phyloP scores from a whole-genome alignment of 2,797 vertebrate genomes.

The Phyllotis vaccarum region DNA sequence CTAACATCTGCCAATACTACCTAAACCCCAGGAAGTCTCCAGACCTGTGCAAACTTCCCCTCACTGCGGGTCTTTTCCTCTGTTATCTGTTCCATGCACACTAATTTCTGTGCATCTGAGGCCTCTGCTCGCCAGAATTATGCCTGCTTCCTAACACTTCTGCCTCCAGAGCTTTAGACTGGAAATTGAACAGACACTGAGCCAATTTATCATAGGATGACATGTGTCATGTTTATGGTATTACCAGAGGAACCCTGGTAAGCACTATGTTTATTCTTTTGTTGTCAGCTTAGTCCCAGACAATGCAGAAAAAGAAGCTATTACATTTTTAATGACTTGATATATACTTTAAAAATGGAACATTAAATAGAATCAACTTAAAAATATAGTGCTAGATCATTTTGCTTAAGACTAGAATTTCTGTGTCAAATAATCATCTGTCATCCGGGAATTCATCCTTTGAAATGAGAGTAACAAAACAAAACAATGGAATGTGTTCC shows the following conservation, averaged over 20 bases:
- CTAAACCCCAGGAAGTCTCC: constrained; percentile 94
- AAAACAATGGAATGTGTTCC: constrained; percentile 78
- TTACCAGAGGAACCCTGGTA: constrained; percentile 97
- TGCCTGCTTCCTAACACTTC: constrained; percentile 92
- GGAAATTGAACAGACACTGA: constrained; percentile 99
- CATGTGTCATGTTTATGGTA: constrained; percentile 99
- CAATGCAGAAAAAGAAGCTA: constrained; percentile 90
- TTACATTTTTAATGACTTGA: constrained; percentile 90
- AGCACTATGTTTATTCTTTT: constrained; percentile 97
- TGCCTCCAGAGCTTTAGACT: constrained; percentile 99
- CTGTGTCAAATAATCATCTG: constrained; percentile 90
- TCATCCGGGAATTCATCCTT: constrained; percentile 82
- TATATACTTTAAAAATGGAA: constrained; percentile 88
- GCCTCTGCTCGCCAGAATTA: constrained; percentile 94
- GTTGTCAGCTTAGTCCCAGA: constrained; percentile 94
- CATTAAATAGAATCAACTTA: constrained; percentile 83
- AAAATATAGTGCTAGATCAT: constrained; percentile 89
- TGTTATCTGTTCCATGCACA: constrained; percentile 96
- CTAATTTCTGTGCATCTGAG: constrained; percentile 95
- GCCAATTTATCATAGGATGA: constrained; percentile 99
- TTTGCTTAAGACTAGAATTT: constrained; percentile 89
- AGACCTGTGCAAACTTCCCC: constrained; percentile 95
- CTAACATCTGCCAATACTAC: constrained; percentile 95
- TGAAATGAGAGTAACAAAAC: constrained; percentile 84
- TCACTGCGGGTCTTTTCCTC: constrained; percentile 91